Percentiles rank a stretch among this genome's conserved stretches.
Evolutionary conservation across 2,113 vertebrate species (phyloP).

Genomic region (Acrocephalus kingi): DNA sequence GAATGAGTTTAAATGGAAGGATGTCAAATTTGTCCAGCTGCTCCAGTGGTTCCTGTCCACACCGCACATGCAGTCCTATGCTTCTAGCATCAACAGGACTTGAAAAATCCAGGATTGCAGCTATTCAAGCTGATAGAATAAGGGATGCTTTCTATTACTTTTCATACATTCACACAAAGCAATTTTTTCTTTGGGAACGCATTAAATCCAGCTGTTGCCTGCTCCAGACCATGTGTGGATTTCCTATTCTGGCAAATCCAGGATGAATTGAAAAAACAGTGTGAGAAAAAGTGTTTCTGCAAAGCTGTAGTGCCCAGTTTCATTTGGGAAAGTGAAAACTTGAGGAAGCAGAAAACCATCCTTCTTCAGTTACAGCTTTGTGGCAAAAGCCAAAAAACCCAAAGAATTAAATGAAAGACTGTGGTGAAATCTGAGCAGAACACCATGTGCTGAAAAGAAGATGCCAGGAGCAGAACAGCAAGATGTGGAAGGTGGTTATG

Average conservation of each 20-base stretch:
- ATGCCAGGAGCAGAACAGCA: not conserved
- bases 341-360: not conserved
- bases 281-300: not conserved
- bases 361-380: not conserved
- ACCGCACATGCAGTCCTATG: accelerated
- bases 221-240: not conserved
- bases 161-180: not conserved
- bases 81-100: not conserved
- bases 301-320: not conserved
- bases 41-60: not conserved
- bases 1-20: not conserved
- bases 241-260: not conserved
- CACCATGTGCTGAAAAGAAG: not conserved
- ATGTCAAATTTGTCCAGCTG: not conserved
- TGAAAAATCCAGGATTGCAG: no score
- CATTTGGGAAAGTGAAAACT: not conserved
- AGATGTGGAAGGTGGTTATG: not conserved
- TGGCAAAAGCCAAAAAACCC: not conserved
- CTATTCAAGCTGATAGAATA: not conserved
- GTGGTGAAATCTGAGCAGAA: not conserved
- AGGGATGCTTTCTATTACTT: not conserved
- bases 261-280: not conserved
- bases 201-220: not conserved
- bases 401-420: not conserved
- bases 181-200: not conserved